phyloP scores from a whole-genome alignment of 1,140 invertebrate species.

The Nylanderia fulva region DNA sequence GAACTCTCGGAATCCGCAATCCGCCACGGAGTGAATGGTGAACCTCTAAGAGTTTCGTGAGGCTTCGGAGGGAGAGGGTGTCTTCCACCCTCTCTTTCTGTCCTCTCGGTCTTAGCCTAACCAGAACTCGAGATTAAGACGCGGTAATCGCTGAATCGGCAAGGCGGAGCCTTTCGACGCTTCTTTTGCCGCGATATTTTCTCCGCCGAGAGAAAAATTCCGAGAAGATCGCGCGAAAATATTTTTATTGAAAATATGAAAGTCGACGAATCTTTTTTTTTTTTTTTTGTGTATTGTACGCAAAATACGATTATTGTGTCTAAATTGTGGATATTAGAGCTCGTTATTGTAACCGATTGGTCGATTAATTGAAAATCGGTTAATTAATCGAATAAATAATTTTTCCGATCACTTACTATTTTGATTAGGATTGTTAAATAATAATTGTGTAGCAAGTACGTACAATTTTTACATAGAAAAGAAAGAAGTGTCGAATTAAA shows the following conservation, averaged over 20 bases:
- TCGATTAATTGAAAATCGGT: too few species aligned
- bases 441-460: too few species aligned
- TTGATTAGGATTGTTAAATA: too few species aligned
- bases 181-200: conserved; percentile 60
- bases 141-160: conserved; percentile 75
- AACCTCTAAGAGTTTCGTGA: conserved; percentile 76
- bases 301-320: neutral
- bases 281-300: neutral
- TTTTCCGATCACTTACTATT: too few species aligned
- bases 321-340: neutral
- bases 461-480: too few species aligned
- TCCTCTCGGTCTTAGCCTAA: conserved; percentile 60
- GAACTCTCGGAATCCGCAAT: conserved; percentile 83
- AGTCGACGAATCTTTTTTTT: neutral
- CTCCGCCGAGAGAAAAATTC: conserved; percentile 56
- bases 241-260: conserved; percentile 40
- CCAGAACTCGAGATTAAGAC: conserved; percentile 69
- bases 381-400: too few species aligned
- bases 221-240: conserved; percentile 37
- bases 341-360: too few species aligned
- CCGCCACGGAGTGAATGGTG: conserved; percentile 81
- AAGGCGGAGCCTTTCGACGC: conserved; percentile 31
- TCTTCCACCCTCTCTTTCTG: conserved; percentile 56
- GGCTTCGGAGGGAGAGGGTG: too few species aligned
- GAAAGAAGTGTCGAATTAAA: too few species aligned